These are phyloP conservation scores for Megaleporinus macrocephalus DNA, from an alignment of 2,113 vertebrate species.

Conservation along the genomic window DNA sequence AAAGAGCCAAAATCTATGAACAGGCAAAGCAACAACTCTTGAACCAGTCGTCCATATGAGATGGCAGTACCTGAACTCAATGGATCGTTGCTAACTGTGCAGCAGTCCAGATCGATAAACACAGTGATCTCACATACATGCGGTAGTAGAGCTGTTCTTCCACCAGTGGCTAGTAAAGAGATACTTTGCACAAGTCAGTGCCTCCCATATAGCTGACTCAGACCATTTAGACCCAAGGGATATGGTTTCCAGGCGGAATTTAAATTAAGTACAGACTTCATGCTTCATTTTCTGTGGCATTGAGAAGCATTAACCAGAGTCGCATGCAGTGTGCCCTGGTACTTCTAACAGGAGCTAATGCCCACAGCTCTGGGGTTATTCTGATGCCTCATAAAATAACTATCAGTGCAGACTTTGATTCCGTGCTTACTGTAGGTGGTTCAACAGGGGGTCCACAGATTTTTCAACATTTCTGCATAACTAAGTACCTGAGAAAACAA, in stretches of 20 bases:
- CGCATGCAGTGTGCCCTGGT: not conserved
- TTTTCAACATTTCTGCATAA: too few species aligned
- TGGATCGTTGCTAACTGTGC: not conserved
- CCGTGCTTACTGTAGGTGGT: too few species aligned
- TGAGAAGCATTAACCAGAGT: constrained; percentile 16
- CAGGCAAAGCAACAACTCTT: not conserved
- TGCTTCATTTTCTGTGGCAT: constrained; percentile 21
- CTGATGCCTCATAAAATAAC: not conserved
- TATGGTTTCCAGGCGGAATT: constrained; percentile 21
- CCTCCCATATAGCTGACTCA: constrained; percentile 39
- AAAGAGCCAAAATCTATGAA: too few species aligned
- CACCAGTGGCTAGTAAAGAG: constrained; percentile 10
- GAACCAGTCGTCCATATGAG: not conserved
- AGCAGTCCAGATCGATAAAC: constrained; percentile 4
- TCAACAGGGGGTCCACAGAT: too few species aligned
- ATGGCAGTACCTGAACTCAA: not conserved
- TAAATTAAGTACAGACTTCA: constrained; percentile 35
- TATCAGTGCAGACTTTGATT: not conserved
- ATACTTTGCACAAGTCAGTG: constrained; percentile 18
- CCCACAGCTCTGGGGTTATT: constrained; percentile 6
- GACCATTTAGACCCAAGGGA: constrained; percentile 28
- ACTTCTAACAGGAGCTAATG: not conserved
- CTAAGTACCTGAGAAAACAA: too few species aligned
- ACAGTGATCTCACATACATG: constrained; percentile 11
- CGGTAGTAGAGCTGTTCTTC: not conserved